phyloP scores from a whole-genome alignment of 2,113 vertebrate species.

The Myiopsitta monachus region DNA sequence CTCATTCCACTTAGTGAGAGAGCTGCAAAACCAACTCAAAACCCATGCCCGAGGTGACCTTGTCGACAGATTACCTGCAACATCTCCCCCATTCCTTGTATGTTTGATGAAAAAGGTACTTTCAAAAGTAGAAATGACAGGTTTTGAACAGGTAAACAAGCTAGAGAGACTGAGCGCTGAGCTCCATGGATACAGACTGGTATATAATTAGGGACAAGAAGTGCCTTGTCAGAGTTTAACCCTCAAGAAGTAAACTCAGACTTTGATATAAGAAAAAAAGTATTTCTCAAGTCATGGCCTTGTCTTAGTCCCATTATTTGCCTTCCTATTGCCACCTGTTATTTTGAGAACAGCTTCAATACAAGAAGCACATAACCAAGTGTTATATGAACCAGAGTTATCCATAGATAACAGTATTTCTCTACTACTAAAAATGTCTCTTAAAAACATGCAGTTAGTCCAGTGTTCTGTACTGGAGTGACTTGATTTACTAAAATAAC shows the following conservation, averaged over 20 bases:
- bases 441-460: not conserved
- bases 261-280: not conserved
- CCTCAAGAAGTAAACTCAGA: constrained; percentile 22
- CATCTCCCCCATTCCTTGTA: not conserved
- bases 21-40: not conserved
- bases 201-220: not conserved
- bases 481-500: not conserved
- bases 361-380: not conserved
- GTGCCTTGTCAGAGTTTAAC: not conserved
- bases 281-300: not conserved
- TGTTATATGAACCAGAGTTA: not conserved
- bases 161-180: not conserved
- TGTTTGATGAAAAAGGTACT: not conserved
- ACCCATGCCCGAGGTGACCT: not conserved
- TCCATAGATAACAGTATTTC: not conserved
- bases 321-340: not conserved
- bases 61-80: not conserved
- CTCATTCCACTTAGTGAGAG: rapidly evolving
- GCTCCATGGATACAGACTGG: not conserved
- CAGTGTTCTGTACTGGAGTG: not conserved
- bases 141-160: not conserved
- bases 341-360: constrained; percentile 19
- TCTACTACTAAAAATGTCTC: not conserved
- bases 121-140: not conserved
- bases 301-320: not conserved